These are phyloP conservation scores for Hofmannophila pseudospretella DNA, from an alignment of 2,888 invertebrate species.

Conservation along the genomic window DNA sequence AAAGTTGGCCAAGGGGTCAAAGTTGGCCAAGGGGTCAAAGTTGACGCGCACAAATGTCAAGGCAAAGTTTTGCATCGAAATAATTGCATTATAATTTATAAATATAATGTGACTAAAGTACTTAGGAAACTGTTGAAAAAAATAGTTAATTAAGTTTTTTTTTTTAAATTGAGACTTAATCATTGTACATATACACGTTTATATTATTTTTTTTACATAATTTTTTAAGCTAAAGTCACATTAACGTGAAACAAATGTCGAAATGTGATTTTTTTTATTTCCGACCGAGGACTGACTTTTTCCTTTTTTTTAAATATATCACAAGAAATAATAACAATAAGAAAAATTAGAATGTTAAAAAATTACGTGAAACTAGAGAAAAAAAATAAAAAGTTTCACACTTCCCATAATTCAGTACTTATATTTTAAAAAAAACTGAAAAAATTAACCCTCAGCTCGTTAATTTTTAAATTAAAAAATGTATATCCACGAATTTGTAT, in stretches of 20 bases:
- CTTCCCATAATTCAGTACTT: too few species aligned
- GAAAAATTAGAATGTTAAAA: conserved; percentile 4
- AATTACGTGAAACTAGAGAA: conserved; percentile 12
- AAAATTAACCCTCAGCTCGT: conserved; percentile 40
- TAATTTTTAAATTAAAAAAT: conserved; percentile 12
- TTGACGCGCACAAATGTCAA: neutral
- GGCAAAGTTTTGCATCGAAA: conserved; percentile 5
- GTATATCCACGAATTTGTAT: conserved; percentile 40
- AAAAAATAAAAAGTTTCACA: conserved; percentile 15
- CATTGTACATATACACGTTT: conserved; percentile 10
- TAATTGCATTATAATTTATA: conserved; percentile 9
- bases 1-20: too few species aligned
- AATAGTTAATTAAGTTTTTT: neutral
- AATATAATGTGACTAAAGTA: too few species aligned
- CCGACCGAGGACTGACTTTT: conserved; percentile 45
- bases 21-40: neutral
- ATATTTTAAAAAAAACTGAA: conserved; percentile 20
- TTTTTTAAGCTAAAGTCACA: conserved; percentile 51
- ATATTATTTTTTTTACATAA: conserved; percentile 20
- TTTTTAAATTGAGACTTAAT: conserved; percentile 14
- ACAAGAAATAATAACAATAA: conserved; percentile 22
- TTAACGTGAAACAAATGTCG: conserved; percentile 64
- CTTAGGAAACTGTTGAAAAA: too few species aligned
- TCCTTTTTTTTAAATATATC: conserved; percentile 30
- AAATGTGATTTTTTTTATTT: conserved; percentile 50